Conservation (phyloP, 2,797 vertebrate genomes). For the Melanotaenia parkinsoni region DNA sequence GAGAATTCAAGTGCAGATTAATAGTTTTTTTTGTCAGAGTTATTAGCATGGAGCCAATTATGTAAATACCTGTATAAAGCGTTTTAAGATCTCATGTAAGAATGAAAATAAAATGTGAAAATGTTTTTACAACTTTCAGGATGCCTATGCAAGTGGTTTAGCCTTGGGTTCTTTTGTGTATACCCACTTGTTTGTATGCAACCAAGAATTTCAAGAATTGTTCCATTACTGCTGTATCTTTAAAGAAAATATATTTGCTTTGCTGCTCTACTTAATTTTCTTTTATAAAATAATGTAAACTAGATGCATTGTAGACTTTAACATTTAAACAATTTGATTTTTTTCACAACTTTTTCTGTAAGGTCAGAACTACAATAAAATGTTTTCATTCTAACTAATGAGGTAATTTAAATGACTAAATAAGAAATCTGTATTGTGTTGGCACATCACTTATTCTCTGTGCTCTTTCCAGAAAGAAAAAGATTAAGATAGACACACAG, state of each 20-base stretch:
- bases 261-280: conserved; percentile 42
- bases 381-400: neutral
- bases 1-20: conserved; percentile 3
- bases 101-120: conserved; percentile 30
- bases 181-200: conserved; percentile 34
- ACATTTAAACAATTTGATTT: conserved; percentile 40
- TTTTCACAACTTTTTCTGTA: conserved; percentile 1
- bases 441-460: neutral
- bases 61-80: conserved; percentile 41
- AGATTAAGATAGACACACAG: neutral
- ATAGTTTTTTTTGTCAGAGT: neutral
- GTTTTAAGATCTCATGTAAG: conserved; percentile 9
- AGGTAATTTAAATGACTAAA: neutral
- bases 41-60: neutral
- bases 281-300: conserved; percentile 46
- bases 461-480: neutral
- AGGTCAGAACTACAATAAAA: conserved; percentile 14
- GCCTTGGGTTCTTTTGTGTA: conserved; percentile 12
- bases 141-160: conserved; percentile 66
- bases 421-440: conserved; percentile 1
- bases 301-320: conserved; percentile 60
- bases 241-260: conserved; percentile 23
- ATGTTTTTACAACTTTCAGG: conserved; percentile 3
- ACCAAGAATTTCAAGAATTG: conserved; percentile 24
- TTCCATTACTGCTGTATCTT: conserved; percentile 25